Percentiles rank a stretch among this genome's conserved stretches.
Conservation (phyloP, 1,140 invertebrate genomes). For the Heterodera carotae region DNA sequence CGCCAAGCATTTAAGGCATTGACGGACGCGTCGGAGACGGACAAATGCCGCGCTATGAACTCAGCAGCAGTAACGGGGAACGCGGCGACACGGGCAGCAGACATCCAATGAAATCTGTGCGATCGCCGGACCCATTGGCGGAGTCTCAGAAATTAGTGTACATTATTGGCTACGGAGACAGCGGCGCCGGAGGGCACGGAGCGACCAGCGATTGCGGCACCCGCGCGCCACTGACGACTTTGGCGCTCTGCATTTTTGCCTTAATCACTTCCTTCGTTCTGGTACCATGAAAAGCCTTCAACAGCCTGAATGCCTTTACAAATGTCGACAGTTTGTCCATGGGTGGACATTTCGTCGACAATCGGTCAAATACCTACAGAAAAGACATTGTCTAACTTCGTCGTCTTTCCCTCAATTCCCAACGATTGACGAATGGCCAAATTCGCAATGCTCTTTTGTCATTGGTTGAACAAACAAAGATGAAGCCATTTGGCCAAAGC, state of each 20-base stretch:
- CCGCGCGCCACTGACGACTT: background rate
- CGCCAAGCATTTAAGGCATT: background rate
- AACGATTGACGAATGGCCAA: no score
- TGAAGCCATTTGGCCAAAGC: no score
- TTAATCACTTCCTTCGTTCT: background rate
- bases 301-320: no score
- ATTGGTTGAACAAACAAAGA: no score
- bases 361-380: no score
- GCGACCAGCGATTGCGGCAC: background rate
- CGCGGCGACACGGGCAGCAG: conserved; percentile 9
- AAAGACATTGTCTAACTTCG: no score
- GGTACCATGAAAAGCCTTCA: background rate
- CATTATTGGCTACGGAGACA: conserved; percentile 27
- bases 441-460: no score
- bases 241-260: background rate
- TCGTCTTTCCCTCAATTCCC: no score
- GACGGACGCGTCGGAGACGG: background rate
- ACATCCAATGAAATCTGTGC: conserved; percentile 11
- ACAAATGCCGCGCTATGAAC: background rate
- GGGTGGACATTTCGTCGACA: no score
- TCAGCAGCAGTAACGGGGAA: background rate
- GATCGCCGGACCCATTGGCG: conserved; percentile 24
- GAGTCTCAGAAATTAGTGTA: conserved; percentile 28
- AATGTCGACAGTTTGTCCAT: no score
- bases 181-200: background rate